Percentiles rank a stretch among this genome's conserved stretches.
These are phyloP conservation scores for Dunckerocampus dactyliophorus DNA, from an alignment of 2,113 vertebrate genomes.

Conservation along the genomic window DNA sequence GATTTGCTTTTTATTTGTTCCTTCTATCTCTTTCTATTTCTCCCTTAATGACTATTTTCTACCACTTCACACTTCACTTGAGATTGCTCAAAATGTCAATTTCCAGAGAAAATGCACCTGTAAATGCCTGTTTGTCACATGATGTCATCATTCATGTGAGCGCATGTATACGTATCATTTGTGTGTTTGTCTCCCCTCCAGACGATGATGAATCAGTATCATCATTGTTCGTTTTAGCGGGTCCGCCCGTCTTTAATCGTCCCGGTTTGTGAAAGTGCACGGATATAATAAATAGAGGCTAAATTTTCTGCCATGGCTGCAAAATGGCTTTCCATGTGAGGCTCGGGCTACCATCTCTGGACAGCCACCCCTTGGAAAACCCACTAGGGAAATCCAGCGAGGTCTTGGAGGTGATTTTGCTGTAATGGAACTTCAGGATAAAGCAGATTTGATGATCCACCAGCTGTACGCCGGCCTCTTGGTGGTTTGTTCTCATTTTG, in stretches of 20 bases:
- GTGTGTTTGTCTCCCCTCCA: conserved; percentile 11
- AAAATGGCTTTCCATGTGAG: conserved; percentile 15
- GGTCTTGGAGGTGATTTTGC: conserved; percentile 39
- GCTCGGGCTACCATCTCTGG: conserved; percentile 25
- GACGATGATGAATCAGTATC: not conserved
- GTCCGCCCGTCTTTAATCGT: not conserved
- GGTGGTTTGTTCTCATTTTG: conserved; percentile 5
- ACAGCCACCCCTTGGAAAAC: not conserved
- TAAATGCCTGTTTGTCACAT: conserved; percentile 41
- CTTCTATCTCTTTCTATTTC: conserved; percentile 30
- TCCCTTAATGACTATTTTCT: conserved; percentile 43
- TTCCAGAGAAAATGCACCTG: conserved; percentile 47
- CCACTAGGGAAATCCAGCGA: conserved; percentile 40
- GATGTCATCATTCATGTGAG: conserved; percentile 36
- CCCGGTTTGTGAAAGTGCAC: not conserved
- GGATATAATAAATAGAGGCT: not conserved
- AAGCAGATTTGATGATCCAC: conserved; percentile 59
- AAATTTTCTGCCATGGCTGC: not conserved
- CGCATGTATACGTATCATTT: conserved; percentile 22
- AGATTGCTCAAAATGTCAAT: conserved; percentile 59
- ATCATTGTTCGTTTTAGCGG: too few species aligned
- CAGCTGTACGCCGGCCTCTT: conserved; percentile 12
- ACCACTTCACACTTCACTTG: conserved; percentile 57
- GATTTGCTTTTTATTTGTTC: conserved; percentile 34
- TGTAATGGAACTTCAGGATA: conserved; percentile 56